Evolutionary conservation across 2,113 vertebrate genomes (phyloP), one percentile per base, ranked within the genome.

Genomic region (Parotia lawesii): DNA sequence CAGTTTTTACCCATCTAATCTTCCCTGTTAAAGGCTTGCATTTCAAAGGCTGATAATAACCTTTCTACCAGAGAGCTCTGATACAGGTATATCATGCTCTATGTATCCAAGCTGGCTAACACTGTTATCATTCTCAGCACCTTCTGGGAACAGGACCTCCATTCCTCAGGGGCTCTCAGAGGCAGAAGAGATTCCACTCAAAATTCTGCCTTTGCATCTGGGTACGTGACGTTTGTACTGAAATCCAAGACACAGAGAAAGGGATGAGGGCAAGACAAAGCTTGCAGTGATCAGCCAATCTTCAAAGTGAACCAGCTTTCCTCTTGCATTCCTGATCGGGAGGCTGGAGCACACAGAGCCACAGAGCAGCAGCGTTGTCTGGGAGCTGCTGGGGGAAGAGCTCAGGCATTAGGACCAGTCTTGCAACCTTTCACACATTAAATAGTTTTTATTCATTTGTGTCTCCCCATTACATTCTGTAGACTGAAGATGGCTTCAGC

Each of bases 11-110:
- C 31, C 2, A 0, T 86, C 64, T 24, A n/a, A 28, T 71, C 69
- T 88, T 82, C 47, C 33, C 48, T 83, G 89, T 66, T 84, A 66
- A 90, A 86, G 60, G 22, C 77, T 92, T 88, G 78, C n/a, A 48
- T 94, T 76, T 92, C 60, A 22, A 77, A 90, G 79, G 60, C 28
- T 64, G 48, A 7, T 76, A 50, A 48, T 58, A 51, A 23, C 29
- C 37, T 71, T 73, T 51, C 47, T 64, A 37, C 45, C 38, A n/a
- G 50, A 13, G 40, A 33, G 5, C 15, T 44, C 2, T 76, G 85
- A 73, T 86, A 28, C 42, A 50, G 37, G 54, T 88, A 3, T 37
- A 25, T 65, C 60, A 45, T 1, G 1, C 51, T 92, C 81, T 14
- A 2, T 33, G 35, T 66, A 24, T 25, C 62, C 56, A 67, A 23